Base-by-base conservation (phyloP, 1,140 invertebrate genomes). In the Muscidifurax raptorellus region DNA sequence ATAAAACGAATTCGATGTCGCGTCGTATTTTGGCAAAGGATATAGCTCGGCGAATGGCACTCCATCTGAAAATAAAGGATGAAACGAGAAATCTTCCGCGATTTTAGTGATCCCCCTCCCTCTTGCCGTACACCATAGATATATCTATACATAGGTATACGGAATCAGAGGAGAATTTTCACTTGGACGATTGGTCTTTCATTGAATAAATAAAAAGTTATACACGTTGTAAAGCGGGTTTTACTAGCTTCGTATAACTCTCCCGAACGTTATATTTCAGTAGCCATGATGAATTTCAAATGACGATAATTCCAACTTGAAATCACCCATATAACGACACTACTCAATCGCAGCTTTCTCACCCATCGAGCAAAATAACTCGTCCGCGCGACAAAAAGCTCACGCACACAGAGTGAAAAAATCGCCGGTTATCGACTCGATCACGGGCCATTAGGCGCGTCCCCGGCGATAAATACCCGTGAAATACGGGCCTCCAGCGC, bases 391-490 rank as follows among this genome's bases (percentile, higher is more conserved):
- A 52, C 47, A 52, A 52, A 52, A 52, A 52, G 52, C 52, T n/a
- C 52, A 59, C 22, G 7, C 52, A 7, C 52, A 22, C 52, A 59
- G 6, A 59, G 52, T 6, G 71, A 81, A 84, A 80, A 80, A 82
- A 83, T 76, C 76, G 83, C 40, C 81, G 76, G 87, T 84, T 87
- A 86, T 88, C 87, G 87, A 85, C 76, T 85, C 78, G 83, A 88
- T 88, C 86, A 87, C 85, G 84, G 87, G 59, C 87, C 87, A 88
- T 88, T 88, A 87, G 86, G 82, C 86, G 82, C 87, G 72, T 18
- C 78, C 67, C 80, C 32, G 28, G 67, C 85, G 77, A 84, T 86
- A 86, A 84, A 86, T 82, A 82, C 80, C 78, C 84, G 67, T 82
- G 74, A 85, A 85, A 85, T 81, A 85, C 84, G 78, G 66, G 72